A percentile compares a stretch with the other conserved stretches of the same genome.
Conservation (phyloP, 2,113 vertebrate species). For the Ageneiosus marmoratus region DNA sequence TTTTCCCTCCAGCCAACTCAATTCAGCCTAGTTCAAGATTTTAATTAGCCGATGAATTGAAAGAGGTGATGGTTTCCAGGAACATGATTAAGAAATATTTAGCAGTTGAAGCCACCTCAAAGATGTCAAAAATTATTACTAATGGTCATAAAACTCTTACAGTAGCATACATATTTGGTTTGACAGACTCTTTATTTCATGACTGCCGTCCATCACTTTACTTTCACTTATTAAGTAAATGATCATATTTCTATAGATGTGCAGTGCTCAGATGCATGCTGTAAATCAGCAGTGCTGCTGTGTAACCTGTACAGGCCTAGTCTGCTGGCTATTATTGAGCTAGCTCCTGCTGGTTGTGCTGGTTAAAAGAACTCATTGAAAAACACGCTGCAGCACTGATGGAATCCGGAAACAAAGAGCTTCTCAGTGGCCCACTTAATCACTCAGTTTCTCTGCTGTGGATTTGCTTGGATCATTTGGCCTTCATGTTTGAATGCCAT, state of each 20-base stretch:
- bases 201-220: neutral
- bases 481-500: conserved; percentile 30
- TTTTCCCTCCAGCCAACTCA: neutral
- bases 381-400: conserved; percentile 47
- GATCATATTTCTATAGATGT: conserved; percentile 5
- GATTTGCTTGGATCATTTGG: conserved; percentile 27
- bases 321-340: neutral
- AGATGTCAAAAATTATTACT: neutral
- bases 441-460: conserved; percentile 30
- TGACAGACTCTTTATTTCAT: neutral
- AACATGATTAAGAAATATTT: neutral
- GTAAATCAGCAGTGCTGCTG: neutral
- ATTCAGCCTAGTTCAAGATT: neutral
- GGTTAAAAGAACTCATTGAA: conserved; percentile 52
- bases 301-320: conserved; percentile 25
- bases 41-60: neutral
- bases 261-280: neutral
- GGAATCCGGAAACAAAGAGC: conserved; percentile 53
- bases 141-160: neutral
- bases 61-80: neutral
- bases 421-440: conserved; percentile 46
- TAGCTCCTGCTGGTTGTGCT: conserved; percentile 28
- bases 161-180: neutral
- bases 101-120: neutral
- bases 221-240: neutral